Conservation (phyloP, 1,140 invertebrate species). For the Delia radicum region DNA sequence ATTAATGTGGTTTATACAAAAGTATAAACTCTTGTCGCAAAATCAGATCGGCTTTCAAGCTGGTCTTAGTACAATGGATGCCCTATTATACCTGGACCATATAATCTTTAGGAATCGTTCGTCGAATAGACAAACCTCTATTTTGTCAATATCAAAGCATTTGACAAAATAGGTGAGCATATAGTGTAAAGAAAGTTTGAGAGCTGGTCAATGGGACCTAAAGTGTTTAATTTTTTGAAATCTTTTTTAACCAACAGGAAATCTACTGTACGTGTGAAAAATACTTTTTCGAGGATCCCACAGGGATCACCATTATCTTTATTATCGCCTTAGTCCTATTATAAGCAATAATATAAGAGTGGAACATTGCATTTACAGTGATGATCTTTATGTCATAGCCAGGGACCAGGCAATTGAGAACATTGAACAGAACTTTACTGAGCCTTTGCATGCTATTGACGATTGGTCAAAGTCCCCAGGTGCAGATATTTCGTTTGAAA, state of each 20-base stretch:
- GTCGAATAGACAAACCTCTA: neutral
- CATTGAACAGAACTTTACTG: neutral
- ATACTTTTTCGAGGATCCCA: neutral
- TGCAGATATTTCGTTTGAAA: neutral
- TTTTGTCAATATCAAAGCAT: neutral
- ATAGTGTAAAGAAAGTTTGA: too few species aligned
- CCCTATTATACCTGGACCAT: neutral
- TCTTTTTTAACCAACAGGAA: neutral
- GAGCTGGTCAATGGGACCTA: too few species aligned
- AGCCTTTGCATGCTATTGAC: neutral
- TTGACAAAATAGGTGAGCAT: neutral
- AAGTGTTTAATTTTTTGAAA: neutral
- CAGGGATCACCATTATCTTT: neutral
- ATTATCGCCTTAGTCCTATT: neutral
- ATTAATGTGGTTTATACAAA: neutral
- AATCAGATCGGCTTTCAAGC: neutral
- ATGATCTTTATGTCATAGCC: neutral
- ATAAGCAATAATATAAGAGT: neutral
- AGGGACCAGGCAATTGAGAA: neutral
- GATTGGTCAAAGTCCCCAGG: neutral
- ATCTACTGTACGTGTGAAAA: neutral
- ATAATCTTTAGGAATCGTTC: neutral
- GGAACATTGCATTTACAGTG: neutral
- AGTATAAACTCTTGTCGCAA: neutral
- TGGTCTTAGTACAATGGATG: neutral